phyloP scores from a whole-genome alignment of 2,113 vertebrate species.

The Sinocyclocheilus grahami region DNA sequence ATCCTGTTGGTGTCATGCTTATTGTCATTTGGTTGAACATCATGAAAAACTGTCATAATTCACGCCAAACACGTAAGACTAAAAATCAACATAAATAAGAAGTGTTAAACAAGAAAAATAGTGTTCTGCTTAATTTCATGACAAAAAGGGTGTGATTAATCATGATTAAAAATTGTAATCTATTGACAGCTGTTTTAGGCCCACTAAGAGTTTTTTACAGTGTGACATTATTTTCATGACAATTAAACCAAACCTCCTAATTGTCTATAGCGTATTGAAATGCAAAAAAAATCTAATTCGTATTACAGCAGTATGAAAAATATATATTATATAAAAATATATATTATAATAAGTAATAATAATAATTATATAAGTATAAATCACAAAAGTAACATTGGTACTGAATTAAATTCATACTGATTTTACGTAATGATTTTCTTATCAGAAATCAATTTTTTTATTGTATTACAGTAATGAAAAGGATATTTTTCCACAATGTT shows the following conservation, averaged over 20 bases:
- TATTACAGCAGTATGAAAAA: background rate
- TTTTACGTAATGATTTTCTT: background rate
- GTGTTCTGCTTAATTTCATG: background rate
- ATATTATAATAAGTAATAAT: too few relatives aligned
- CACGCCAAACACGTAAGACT: background rate
- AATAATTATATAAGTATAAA: background rate
- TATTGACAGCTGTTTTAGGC: background rate
- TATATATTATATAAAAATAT: too few relatives aligned
- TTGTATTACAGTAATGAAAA: background rate
- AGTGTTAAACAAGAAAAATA: background rate
- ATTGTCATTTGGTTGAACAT: background rate
- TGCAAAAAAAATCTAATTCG: background rate
- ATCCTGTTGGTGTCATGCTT: background rate
- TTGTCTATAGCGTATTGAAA: background rate
- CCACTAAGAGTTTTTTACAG: background rate
- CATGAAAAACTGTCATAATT: background rate
- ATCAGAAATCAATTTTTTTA: background rate
- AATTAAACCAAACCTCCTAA: background rate
- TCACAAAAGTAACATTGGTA: background rate
- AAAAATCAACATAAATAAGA: background rate
- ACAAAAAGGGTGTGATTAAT: too few relatives aligned
- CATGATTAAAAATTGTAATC: too few relatives aligned
- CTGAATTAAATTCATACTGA: background rate
- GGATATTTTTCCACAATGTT: background rate
- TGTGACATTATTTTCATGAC: background rate